Base-by-base conservation (phyloP, 2,797 vertebrate genomes). In the Macroramphosus scolopax region DNA sequence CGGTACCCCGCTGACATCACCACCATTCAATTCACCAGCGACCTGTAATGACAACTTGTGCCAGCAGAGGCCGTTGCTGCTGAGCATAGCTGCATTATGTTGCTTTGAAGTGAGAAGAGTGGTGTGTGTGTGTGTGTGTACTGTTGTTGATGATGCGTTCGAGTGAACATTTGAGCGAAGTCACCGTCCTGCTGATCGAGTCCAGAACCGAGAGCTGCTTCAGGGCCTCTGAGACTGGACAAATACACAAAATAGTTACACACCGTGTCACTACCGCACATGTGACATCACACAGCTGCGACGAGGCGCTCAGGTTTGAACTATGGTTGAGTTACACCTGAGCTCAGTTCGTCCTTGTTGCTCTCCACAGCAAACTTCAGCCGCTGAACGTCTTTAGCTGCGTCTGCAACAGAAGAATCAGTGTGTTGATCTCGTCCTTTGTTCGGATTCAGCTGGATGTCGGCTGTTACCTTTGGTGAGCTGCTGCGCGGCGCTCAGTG, bases 61-160 rank as follows among this genome's bases (percentile, higher is more conserved):
- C n/a, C n/a, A n/a, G n/a, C n/a, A n/a, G n/a, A n/a, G n/a, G n/a
- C n/a, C n/a, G n/a, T n/a, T n/a, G n/a, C n/a, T n/a, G n/a, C n/a
- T n/a, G n/a, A n/a, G n/a, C n/a, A n/a, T n/a, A n/a, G n/a, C n/a
- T n/a, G n/a, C n/a, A n/a, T n/a, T n/a, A n/a, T n/a, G n/a, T n/a
- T n/a, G n/a, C n/a, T n/a, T n/a, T n/a, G n/a, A n/a, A 79, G 20
- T 22, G 3, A 22, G 20, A 6, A 22, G 41, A 15, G 28, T 20
- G n/a, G n/a, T 15, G 29, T n/a, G 31, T 17, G 38, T 29, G 12
- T 30, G 42, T 37, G 36, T 17, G n/a, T 39, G 2, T 70, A 81
- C 85, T 31, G 5, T 88, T 88, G 34, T 61, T 71, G 6, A 52
- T 18, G n/a, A 80, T 0, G 6, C 40, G 65, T 1, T 83, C 66